Evolutionary conservation across 2,113 vertebrate genomes (phyloP).

Genomic region (Passer montanus): DNA sequence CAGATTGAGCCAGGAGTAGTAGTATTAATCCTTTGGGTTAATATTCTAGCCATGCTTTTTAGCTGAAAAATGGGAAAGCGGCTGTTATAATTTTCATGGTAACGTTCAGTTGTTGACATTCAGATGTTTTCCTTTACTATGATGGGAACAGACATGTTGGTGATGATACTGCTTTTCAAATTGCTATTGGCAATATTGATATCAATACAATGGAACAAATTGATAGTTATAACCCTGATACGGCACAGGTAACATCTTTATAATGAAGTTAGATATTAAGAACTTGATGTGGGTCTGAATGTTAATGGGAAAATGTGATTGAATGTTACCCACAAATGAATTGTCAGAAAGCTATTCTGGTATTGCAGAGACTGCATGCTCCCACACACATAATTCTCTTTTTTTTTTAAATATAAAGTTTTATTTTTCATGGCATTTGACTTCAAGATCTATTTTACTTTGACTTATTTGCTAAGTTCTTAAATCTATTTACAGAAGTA

Average conservation of each 20-base stretch:
- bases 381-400: background rate
- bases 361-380: background rate
- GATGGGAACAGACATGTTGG: slow-evolving; percentile 80
- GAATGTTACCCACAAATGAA: background rate
- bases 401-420: background rate
- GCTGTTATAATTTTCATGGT: background rate
- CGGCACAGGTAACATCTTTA: slow-evolving; percentile 39
- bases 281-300: background rate
- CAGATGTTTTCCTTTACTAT: slow-evolving; percentile 76
- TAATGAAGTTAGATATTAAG: background rate
- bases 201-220: slow-evolving; percentile 86
- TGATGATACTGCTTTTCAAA: slow-evolving; percentile 84
- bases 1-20: background rate
- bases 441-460: background rate
- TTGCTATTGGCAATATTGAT: slow-evolving; percentile 93
- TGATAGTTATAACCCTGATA: slow-evolving; percentile 87
- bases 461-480: background rate
- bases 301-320: background rate
- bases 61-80: background rate
- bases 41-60: background rate
- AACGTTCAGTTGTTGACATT: background rate
- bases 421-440: background rate
- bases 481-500: background rate
- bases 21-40: background rate
- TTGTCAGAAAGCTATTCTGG: background rate